These are phyloP conservation scores for Epinotia nisella DNA, from an alignment of 2,888 invertebrate genomes.

Conservation along the genomic window DNA sequence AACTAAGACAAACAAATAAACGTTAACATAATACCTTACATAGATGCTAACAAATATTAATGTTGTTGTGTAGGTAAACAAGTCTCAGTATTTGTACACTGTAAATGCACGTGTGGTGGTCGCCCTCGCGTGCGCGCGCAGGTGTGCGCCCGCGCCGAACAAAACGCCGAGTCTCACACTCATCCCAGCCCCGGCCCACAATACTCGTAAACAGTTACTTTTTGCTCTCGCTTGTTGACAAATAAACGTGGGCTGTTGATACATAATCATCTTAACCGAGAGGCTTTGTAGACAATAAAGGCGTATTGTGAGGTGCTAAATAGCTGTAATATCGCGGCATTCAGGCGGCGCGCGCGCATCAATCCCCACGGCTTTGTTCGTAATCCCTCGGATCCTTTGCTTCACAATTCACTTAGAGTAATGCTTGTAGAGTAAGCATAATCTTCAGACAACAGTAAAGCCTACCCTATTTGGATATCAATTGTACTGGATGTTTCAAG, in stretches of 20 bases:
- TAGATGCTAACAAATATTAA: neutral
- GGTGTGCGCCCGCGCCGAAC: constrained; percentile 14
- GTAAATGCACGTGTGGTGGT: neutral
- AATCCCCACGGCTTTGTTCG: constrained; percentile 27
- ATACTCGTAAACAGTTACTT: constrained; percentile 40
- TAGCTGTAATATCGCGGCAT: constrained; percentile 24
- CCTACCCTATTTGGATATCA: constrained; percentile 13
- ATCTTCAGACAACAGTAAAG: constrained; percentile 12
- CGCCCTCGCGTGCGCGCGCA: constrained; percentile 15
- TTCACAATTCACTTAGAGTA: constrained; percentile 20
- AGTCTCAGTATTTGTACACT: neutral
- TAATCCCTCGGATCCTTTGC: constrained; percentile 6
- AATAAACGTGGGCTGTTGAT: constrained; percentile 36
- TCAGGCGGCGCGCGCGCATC: constrained; percentile 24
- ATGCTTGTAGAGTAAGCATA: constrained; percentile 6
- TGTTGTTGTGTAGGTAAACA: neutral
- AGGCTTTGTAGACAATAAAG: constrained; percentile 25
- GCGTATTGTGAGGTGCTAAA: constrained; percentile 34
- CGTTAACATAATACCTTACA: neutral
- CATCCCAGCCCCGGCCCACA: constrained; percentile 4
- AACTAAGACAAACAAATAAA: too few relatives aligned
- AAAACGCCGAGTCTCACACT: constrained; percentile 13
- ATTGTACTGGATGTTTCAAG: neutral
- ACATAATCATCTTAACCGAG: constrained; percentile 27
- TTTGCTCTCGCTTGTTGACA: constrained; percentile 27